Evolutionary conservation across 2,888 invertebrate species (phyloP).

Genomic region (Rhamphomyia laevipes): DNA sequence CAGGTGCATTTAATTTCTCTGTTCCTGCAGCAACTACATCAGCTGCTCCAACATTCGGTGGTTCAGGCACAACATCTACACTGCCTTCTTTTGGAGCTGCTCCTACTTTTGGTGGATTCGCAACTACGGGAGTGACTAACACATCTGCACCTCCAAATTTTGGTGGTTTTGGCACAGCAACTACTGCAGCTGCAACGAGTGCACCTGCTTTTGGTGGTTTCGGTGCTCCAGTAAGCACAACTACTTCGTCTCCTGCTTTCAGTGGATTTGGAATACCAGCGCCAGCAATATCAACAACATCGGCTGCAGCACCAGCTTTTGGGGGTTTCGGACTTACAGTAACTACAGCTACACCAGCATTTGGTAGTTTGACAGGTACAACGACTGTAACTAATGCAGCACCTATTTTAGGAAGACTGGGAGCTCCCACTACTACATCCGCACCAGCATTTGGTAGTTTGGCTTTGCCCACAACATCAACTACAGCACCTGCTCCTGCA

Average conservation of each 20-base stretch:
- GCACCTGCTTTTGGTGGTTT: constrained; percentile 19
- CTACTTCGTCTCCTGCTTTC: constrained; percentile 2
- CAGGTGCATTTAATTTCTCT: neutral
- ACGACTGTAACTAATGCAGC: constrained; percentile 14
- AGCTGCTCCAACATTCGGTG: constrained; percentile 11
- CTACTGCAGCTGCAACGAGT: constrained; percentile 11
- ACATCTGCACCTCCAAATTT: constrained; percentile 12
- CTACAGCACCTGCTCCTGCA: constrained; percentile 6
- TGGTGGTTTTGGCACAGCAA: constrained; percentile 12
- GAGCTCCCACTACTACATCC: neutral
- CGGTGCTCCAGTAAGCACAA: neutral
- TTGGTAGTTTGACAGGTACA: neutral
- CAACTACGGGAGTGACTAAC: neutral
- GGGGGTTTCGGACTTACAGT: constrained; percentile 6
- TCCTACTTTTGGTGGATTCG: constrained; percentile 1
- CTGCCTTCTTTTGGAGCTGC: constrained; percentile 12
- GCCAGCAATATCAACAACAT: constrained; percentile 16
- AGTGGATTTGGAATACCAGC: constrained; percentile 13
- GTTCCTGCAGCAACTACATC: constrained; percentile 9
- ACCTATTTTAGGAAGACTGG: constrained; percentile 11
- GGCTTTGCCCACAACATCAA: neutral
- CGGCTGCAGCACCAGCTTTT: constrained; percentile 16
- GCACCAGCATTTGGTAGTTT: constrained; percentile 5
- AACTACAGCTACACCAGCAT: neutral
- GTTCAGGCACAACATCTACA: constrained; percentile 17